Base-by-base conservation (phyloP, 2,888 invertebrate species). In the Drosophila antonietae region DNA sequence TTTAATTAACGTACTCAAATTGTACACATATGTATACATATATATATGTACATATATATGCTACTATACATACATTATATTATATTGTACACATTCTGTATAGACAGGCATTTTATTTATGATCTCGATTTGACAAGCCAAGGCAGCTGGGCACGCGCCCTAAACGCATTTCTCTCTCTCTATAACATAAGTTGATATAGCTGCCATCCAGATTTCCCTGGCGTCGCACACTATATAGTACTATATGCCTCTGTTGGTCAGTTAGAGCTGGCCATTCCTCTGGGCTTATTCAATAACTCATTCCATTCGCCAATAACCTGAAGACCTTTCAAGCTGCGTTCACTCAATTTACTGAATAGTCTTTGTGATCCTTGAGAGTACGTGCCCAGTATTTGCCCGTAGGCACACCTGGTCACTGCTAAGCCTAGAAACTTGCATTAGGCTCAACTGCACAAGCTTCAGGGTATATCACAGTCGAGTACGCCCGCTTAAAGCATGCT, bases 121-220 rank as follows among this genome's bases (percentile, higher is more conserved):
- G 49, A 66, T 53, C 53, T 44, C 44, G 41, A 53, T 62, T 68
- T 85, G 84, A 84, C 89, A 84, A 83, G 83, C 84, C 89, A 81
- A 88, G 79, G 87, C 84, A 84, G 84, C 84, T 88, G 84, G 74
- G 87, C 74, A 83, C 86, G 83, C 83, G 81, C 73, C 52, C 68
- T 66, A 44, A 79, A 79, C 68, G 83, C 75, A 79, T 65, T 63
- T 77, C 67, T 41, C 51, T 46, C 37, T 46, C 37, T 53, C 67
- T 68, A 68, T 20, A 9, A 12, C 12, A 28, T 61, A 39, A 5
- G 15, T 64, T 35, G 52, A 31, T 41, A 12, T 20, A 41, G 39
- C 39, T 18, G 28, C 12, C 39, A 41, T 41, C 23, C 55, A 41
- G n/a, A n/a, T n/a, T 33, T 51, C 31, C 10, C 33, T 12, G 31